phyloP scores from a whole-genome alignment of 2,888 invertebrate species.

The Acleris emargana region DNA sequence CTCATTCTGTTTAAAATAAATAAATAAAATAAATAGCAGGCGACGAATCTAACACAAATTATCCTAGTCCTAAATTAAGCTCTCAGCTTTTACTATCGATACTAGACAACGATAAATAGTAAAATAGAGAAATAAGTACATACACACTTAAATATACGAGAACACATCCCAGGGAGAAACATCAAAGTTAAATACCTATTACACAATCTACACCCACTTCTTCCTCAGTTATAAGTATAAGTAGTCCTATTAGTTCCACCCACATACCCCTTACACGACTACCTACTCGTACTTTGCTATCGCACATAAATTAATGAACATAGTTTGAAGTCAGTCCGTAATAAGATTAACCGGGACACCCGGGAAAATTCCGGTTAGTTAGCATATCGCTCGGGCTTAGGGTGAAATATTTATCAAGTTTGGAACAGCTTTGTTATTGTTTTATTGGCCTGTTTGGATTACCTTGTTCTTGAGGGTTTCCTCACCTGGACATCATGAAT shows the following conservation, averaged over 20 bases:
- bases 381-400: neutral
- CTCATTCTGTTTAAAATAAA: no score
- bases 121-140: no score
- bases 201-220: neutral
- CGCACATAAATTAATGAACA: slow-evolving; percentile 13
- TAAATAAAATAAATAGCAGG: no score
- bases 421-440: neutral
- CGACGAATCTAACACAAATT: no score
- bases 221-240: neutral
- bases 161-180: no score
- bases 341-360: slow-evolving; percentile 13
- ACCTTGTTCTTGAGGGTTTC: no score
- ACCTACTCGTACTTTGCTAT: slow-evolving; percentile 3
- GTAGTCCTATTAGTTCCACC: neutral
- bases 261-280: neutral
- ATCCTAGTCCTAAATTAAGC: no score
- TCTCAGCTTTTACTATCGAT: no score
- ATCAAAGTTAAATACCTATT: neutral
- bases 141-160: no score
- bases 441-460: neutral
- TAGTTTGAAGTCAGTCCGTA: slow-evolving; percentile 11
- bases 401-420: slow-evolving; percentile 2
- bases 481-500: no score
- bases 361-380: slow-evolving; percentile 7
- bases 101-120: no score